These are phyloP conservation scores for Prosopocoilus inquinatus DNA, from an alignment of 2,888 invertebrate species.

Conservation along the genomic window DNA sequence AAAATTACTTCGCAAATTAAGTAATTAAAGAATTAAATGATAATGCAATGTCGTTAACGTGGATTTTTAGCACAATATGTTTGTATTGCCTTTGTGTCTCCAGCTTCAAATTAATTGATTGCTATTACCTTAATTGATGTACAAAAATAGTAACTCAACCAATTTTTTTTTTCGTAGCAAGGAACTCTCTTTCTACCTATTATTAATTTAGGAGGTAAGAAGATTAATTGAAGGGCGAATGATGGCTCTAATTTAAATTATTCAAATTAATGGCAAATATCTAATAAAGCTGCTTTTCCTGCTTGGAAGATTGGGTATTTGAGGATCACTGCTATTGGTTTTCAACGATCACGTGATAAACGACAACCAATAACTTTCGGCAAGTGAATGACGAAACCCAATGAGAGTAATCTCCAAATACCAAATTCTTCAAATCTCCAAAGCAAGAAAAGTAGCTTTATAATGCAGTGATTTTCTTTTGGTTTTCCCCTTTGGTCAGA, in stretches of 20 bases:
- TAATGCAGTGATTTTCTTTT: no score
- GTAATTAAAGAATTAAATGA: constrained; percentile 14
- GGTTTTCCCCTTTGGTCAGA: no score
- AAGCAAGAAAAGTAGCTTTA: no score
- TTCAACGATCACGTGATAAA: no score
- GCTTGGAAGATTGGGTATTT: no score
- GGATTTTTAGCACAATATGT: constrained; percentile 24
- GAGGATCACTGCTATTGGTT: no score
- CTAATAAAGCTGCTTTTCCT: no score
- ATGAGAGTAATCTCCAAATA: no score
- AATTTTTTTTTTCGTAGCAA: background rate
- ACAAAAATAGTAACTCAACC: constrained; percentile 22
- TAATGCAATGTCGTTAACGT: constrained; percentile 17
- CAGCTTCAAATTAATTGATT: constrained; percentile 28
- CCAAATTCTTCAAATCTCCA: no score
- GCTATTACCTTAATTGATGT: constrained; percentile 28
- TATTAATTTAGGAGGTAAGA: constrained; percentile 12
- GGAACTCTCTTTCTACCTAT: constrained; percentile 4
- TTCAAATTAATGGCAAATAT: no score
- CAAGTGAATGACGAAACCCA: no score
- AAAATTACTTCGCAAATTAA: constrained; percentile 14
- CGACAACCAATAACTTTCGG: no score
- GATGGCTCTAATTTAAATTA: constrained; percentile 11
- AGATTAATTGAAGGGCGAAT: constrained; percentile 10
- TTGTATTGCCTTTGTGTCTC: constrained; percentile 24